These are phyloP conservation scores for Rotaria socialis DNA, from an alignment of 2,888 invertebrate genomes.

Conservation along the genomic window DNA sequence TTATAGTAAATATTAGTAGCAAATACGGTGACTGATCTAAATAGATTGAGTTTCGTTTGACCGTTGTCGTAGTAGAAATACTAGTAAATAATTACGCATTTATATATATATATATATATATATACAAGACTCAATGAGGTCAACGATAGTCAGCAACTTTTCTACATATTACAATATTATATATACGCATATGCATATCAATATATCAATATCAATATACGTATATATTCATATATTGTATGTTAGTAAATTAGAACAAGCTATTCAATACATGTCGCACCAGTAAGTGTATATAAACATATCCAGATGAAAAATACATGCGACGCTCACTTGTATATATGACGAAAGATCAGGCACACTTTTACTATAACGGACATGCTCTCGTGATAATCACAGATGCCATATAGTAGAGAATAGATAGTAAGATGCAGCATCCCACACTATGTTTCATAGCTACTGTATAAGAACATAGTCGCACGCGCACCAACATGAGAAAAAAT, in stretches of 20 bases:
- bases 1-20: not conserved
- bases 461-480: not conserved
- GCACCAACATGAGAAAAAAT: constrained; percentile 1
- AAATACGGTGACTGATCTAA: not conserved
- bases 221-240: not conserved
- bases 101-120: not conserved
- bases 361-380: not conserved
- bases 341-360: not conserved
- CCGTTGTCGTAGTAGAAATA: not conserved
- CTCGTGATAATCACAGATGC: not conserved
- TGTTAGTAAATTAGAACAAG: not conserved
- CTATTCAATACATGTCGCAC: not conserved
- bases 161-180: not conserved
- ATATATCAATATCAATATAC: not conserved
- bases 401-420: not conserved
- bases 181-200: not conserved
- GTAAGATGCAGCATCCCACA: not conserved
- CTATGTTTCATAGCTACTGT: not conserved
- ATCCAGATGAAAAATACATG: not conserved
- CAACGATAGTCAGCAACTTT: not conserved
- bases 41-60: not conserved
- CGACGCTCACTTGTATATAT: not conserved
- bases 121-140: not conserved
- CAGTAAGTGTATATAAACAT: not conserved
- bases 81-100: not conserved